phyloP scores from a whole-genome alignment of 2,888 invertebrate genomes.

The Cephus pygmeus region DNA sequence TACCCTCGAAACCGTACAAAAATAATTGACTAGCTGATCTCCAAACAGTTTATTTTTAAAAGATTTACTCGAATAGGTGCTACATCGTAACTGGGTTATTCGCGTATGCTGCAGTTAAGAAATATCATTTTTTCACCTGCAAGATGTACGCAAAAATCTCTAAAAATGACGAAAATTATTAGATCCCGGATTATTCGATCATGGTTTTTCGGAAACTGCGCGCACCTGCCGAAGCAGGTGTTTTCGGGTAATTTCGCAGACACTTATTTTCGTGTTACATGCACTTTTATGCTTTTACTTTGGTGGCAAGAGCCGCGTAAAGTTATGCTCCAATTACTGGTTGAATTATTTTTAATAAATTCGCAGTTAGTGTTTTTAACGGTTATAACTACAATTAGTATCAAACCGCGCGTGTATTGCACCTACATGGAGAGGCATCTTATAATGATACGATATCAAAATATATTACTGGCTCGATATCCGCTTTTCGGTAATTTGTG shows the following conservation, averaged over 20 bases:
- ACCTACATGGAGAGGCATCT: neutral
- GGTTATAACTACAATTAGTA: neutral
- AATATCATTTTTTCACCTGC: neutral
- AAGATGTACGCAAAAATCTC: neutral
- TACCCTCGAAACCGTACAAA: slow-evolving; percentile 60
- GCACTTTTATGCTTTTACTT: neutral
- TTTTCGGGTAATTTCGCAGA: neutral
- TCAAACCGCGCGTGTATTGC: neutral
- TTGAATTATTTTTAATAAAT: neutral
- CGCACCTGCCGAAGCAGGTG: neutral
- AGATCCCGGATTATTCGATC: neutral
- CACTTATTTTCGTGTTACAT: neutral
- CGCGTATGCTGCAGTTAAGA: neutral
- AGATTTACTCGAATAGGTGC: neutral
- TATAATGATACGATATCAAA: neutral
- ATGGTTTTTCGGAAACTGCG: neutral
- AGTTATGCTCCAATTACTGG: neutral
- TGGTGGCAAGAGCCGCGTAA: neutral
- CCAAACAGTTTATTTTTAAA: slow-evolving; percentile 28
- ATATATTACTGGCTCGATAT: neutral
- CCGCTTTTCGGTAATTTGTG: neutral
- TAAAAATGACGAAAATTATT: neutral
- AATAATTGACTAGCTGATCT: slow-evolving; percentile 49
- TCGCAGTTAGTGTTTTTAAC: neutral
- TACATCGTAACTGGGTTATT: neutral